Evolutionary conservation across 2,797 vertebrate species (phyloP).

Genomic region (Smutsia gigantea): DNA sequence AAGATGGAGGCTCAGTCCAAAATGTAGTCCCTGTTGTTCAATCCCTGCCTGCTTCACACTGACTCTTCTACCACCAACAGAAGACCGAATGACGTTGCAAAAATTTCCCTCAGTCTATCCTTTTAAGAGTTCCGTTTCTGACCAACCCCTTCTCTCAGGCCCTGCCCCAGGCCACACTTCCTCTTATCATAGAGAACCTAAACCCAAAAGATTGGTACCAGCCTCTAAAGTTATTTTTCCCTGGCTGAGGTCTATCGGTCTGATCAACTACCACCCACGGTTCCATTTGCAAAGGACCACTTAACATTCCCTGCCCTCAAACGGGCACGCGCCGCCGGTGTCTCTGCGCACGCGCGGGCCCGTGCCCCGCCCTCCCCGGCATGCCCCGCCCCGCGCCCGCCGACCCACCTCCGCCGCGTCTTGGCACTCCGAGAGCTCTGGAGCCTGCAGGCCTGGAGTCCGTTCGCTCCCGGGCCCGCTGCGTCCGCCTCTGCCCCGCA

Average conservation of each 20-base stretch:
- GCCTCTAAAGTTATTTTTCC: background rate
- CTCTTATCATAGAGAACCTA: background rate
- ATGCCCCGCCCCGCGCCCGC: accelerated
- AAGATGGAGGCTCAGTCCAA: too few relatives aligned
- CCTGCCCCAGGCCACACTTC: background rate
- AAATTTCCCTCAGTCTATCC: background rate
- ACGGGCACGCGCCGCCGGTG: accelerated
- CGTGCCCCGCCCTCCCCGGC: accelerated
- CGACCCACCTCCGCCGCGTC: accelerated
- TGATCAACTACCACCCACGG: accelerated
- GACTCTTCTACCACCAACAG: background rate
- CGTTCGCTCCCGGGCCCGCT: accelerated
- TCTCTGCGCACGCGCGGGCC: background rate
- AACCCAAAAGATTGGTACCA: background rate
- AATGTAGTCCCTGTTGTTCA: too few relatives aligned
- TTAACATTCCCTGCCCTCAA: accelerated
- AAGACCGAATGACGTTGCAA: background rate
- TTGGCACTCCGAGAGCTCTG: accelerated
- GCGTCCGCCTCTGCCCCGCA: accelerated
- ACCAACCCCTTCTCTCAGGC: background rate
- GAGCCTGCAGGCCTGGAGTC: accelerated
- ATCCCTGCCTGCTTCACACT: too few relatives aligned
- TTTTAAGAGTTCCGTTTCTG: background rate
- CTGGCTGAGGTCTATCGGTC: accelerated
- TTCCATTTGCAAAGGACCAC: accelerated